Base-by-base conservation (phyloP, 2,888 invertebrate species). In the Brachycybe producta region DNA sequence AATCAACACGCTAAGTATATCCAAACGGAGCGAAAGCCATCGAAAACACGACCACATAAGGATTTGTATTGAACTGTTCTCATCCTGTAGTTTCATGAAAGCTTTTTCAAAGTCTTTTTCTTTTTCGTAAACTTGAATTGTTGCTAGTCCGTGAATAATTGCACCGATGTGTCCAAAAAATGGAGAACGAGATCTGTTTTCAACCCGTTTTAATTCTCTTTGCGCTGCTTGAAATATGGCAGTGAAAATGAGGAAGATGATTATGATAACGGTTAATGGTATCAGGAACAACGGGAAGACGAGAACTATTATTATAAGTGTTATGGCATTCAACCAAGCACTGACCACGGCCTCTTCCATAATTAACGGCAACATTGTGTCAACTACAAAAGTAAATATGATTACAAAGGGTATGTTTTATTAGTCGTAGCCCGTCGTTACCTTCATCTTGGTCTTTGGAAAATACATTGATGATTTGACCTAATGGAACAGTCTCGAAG, bases 61-160 rank as follows among this genome's bases (percentile, higher is more conserved):
- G 57, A 70, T 72, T 52, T 68, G 64, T 36, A 70, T 70, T 1
- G 69, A 64, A 7, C 69, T 65, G 59, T 73, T 73, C 17, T 62
- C 61, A 58, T 76, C 73, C 50, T 72, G 63, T 47, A 72, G 60
- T 13, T 66, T 60, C 48, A 67, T 65, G 58, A 74, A 75, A 57
- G 74, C 74, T 55, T 43, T 61, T 42, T 65, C 60, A 57, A 75
- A 74, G 34, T 71, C 67, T 13, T 66, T 61, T 55, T 73, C 71
- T 56, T 74, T 76, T n/a, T 67, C 69, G 61, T 73, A 78, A 2
- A 78, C 76, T 56, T 75, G 73, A 49, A 79, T 76, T 2, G 74
- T 75, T 45, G 68, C 63, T 15, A 78, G 63, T 30, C 79, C 78
- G 56, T 74, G 72, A 2, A 76, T 64, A 1, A 75, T 73, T 1